Percentiles rank a stretch among this genome's conserved stretches.
These are phyloP conservation scores for Parambassis ranga DNA, from an alignment of 2,797 vertebrate species.

Conservation along the genomic window DNA sequence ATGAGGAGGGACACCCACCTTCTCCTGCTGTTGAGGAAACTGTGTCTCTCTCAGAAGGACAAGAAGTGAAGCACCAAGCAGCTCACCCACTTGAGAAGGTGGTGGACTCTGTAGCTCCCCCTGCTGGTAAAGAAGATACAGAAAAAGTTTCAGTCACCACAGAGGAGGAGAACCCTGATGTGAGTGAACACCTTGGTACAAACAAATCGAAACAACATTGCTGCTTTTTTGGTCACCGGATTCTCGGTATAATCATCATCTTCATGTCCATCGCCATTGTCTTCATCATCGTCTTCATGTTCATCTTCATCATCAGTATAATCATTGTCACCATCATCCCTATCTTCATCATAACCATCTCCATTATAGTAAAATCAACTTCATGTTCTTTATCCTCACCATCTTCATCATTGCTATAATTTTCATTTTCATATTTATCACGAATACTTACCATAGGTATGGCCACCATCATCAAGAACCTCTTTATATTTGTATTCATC, in stretches of 20 bases:
- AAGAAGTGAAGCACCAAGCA: neutral
- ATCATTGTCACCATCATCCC: neutral
- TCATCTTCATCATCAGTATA: neutral
- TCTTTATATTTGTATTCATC: too few species aligned
- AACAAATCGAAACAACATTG: neutral
- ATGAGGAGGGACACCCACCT: neutral
- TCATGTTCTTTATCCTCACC: too few species aligned
- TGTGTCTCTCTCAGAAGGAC: neutral
- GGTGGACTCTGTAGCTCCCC: neutral
- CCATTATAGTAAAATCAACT: too few species aligned
- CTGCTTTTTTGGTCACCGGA: neutral
- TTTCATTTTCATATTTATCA: too few species aligned
- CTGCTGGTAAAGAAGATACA: neutral
- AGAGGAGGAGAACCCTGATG: conserved; percentile 60
- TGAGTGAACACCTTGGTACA: conserved; percentile 65
- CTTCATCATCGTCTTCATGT: neutral
- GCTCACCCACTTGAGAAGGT: neutral
- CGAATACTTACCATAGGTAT: too few species aligned
- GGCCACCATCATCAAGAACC: too few species aligned
- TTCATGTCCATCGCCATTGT: too few species aligned
- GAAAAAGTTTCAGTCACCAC: neutral
- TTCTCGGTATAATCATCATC: too few species aligned
- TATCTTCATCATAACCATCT: too few species aligned
- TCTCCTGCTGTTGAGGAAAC: neutral
- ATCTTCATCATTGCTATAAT: too few species aligned